Evolutionary conservation across 2,888 invertebrate genomes (phyloP).

Genomic region (Chelonus formosanus): DNA sequence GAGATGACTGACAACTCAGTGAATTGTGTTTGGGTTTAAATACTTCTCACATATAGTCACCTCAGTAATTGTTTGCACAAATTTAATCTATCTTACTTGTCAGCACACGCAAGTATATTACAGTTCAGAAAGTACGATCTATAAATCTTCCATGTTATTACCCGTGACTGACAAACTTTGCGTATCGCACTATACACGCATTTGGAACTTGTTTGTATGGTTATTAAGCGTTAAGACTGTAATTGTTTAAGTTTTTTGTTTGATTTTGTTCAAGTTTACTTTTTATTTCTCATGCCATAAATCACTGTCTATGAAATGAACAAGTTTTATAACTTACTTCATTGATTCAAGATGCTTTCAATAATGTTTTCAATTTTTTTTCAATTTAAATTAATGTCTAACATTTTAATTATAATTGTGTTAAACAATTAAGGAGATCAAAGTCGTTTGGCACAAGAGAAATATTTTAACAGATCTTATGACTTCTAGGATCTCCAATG

Average conservation of each 20-base stretch:
- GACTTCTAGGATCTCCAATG: no score
- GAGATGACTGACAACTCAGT: conserved; percentile 28
- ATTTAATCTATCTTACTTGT: conserved; percentile 34
- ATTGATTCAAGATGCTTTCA: no score
- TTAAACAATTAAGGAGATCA: no score
- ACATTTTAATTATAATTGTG: no score
- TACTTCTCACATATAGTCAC: conserved; percentile 30
- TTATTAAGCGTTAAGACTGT: not conserved
- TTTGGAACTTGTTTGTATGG: not conserved
- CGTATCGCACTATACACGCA: conserved; percentile 31
- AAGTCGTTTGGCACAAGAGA: no score
- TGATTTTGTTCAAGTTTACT: not conserved
- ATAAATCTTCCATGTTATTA: conserved; percentile 37
- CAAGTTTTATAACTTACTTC: no score
- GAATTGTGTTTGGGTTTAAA: conserved; percentile 34
- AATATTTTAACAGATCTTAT: no score
- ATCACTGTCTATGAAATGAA: no score
- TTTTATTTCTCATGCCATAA: not conserved
- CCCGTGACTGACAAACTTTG: conserved; percentile 30
- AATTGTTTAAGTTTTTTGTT: conserved; percentile 12
- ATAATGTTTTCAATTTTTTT: no score
- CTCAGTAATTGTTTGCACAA: conserved; percentile 26
- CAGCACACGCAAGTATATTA: conserved; percentile 21
- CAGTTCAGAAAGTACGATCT: conserved; percentile 31
- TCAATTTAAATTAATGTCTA: no score